These are phyloP conservation scores for Scopus umbretta DNA, from an alignment of 2,113 vertebrate species.

Conservation along the genomic window DNA sequence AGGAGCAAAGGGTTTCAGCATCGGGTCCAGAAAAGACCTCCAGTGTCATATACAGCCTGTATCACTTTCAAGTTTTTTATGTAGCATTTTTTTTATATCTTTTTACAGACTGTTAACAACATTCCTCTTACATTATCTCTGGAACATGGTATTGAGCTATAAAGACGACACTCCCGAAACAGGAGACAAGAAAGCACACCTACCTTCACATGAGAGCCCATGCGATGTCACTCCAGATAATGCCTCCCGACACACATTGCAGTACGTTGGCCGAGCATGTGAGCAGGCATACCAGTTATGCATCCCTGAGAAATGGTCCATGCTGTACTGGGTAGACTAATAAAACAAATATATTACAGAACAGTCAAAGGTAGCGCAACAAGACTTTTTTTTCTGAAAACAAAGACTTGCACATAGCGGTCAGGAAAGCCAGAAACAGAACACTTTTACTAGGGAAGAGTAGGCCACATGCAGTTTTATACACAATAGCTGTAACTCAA, in stretches of 20 bases:
- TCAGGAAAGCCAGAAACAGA: not conserved
- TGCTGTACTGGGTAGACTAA: constrained; percentile 96
- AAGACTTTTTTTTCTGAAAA: not conserved
- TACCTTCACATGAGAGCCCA: constrained; percentile 96
- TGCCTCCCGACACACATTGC: constrained; percentile 94
- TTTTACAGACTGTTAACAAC: not conserved
- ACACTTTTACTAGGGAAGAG: not conserved
- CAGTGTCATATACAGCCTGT: not conserved
- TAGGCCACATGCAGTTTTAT: not conserved
- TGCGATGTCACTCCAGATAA: constrained; percentile 93
- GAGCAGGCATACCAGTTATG: constrained; percentile 99
- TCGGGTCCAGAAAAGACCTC: not conserved
- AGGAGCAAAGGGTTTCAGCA: not conserved
- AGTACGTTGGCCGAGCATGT: constrained; percentile 93
- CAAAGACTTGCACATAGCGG: not conserved
- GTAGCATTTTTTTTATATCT: not conserved
- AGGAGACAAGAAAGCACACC: not conserved
- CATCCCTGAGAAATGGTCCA: constrained; percentile 99
- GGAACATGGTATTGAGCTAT: not conserved
- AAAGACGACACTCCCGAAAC: not conserved
- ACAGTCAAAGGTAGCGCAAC: not conserved
- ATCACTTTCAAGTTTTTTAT: not conserved
- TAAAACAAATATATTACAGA: not conserved
- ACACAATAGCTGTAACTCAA: not conserved
- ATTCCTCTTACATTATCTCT: not conserved